phyloP scores from a whole-genome alignment of 2,888 invertebrate genomes.

The Mimas tiliae region DNA sequence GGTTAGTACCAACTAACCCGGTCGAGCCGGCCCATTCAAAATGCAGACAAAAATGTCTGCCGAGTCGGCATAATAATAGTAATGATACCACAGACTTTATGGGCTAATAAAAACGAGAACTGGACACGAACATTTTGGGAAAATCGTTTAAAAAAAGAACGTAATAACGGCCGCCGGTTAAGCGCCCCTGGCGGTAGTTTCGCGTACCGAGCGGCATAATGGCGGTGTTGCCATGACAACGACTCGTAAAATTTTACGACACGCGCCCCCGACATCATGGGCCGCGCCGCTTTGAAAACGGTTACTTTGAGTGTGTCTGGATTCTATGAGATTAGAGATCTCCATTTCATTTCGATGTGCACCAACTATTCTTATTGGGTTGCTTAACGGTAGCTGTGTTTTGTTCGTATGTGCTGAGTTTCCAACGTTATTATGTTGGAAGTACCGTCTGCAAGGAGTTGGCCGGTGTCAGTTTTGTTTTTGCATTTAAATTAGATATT shows the following conservation, averaged over 20 bases:
- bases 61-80: not conserved
- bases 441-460: not conserved
- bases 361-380: conserved; percentile 36
- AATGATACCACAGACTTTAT: not conserved
- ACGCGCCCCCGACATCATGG: conserved; percentile 55
- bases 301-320: conserved; percentile 52
- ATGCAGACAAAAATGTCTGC: no score
- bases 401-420: conserved; percentile 26
- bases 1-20: no score
- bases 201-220: conserved; percentile 57
- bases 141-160: conserved; percentile 34
- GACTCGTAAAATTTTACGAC: conserved; percentile 79
- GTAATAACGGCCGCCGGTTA: conserved; percentile 30
- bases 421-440: conserved; percentile 18
- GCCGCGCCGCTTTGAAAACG: conserved; percentile 54
- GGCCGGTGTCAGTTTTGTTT: conserved; percentile 13
- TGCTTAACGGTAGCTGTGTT: conserved; percentile 17
- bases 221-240: conserved; percentile 74
- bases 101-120: conserved; percentile 2
- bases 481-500: conserved; percentile 21
- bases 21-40: no score
- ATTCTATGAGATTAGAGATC: conserved; percentile 43
- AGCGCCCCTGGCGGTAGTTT: conserved; percentile 47
- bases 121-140: conserved; percentile 8
- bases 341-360: conserved; percentile 36